Evolutionary conservation across 2,888 invertebrate species (phyloP).

Genomic region (Hybos culiciformis): DNA sequence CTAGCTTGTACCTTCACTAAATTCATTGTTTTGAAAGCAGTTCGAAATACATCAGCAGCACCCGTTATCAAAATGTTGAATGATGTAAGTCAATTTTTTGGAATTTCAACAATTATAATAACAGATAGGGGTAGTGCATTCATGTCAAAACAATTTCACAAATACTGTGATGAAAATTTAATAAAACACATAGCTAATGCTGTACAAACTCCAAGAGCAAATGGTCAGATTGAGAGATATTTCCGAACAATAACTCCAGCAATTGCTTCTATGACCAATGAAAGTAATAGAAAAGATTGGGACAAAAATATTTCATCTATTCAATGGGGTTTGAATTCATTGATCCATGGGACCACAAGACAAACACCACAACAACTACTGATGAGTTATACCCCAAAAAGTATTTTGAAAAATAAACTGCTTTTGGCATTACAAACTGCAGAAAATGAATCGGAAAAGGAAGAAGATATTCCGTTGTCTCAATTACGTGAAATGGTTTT

Average conservation of each 20-base stretch:
- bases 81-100: constrained; percentile 16
- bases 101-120: constrained; percentile 17
- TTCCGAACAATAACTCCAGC: constrained; percentile 9
- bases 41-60: constrained; percentile 11
- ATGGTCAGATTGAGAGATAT: constrained; percentile 16
- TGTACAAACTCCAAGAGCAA: constrained; percentile 15
- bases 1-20: constrained; percentile 13
- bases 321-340: constrained; percentile 1
- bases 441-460: not conserved
- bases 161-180: constrained; percentile 13
- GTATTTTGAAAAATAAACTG: constrained; percentile 4
- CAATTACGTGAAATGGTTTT: not conserved
- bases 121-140: constrained; percentile 20
- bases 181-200: constrained; percentile 18
- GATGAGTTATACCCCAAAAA: not conserved
- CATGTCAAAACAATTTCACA: constrained; percentile 15
- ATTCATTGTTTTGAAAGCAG: constrained; percentile 13
- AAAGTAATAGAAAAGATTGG: constrained; percentile 1
- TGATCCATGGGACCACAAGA: not conserved
- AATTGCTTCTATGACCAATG: constrained; percentile 5
- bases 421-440: not conserved
- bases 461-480: not conserved
- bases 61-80: constrained; percentile 11
- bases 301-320: constrained; percentile 3
- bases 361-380: not conserved